Conservation (phyloP, 2,888 invertebrate genomes). For the Machimus rusticus region DNA sequence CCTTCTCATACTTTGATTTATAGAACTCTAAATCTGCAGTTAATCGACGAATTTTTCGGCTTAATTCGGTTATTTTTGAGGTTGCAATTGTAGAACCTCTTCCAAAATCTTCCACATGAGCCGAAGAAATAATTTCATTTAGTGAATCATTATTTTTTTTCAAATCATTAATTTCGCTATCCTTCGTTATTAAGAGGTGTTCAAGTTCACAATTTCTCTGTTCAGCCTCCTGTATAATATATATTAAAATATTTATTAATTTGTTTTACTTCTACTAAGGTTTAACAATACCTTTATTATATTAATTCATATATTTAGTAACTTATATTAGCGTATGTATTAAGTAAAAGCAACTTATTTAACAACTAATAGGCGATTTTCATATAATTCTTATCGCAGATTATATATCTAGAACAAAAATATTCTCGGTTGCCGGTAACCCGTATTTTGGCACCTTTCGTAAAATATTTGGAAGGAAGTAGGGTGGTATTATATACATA, state of each 20-base stretch:
- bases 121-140: constrained; percentile 57
- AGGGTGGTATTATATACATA: too few species aligned
- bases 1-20: constrained; percentile 54
- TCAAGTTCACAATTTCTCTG: neutral
- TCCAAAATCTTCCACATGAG: constrained; percentile 57
- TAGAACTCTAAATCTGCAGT: constrained; percentile 55
- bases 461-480: too few species aligned
- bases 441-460: too few species aligned
- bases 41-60: constrained; percentile 58
- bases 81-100: constrained; percentile 38
- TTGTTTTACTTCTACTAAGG: neutral
- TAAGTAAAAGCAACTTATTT: too few species aligned
- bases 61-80: constrained; percentile 58
- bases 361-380: too few species aligned
- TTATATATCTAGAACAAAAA: too few species aligned
- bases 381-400: too few species aligned
- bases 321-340: too few species aligned
- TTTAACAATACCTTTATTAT: too few species aligned
- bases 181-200: neutral
- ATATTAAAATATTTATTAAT: neutral
- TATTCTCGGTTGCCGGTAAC: too few species aligned
- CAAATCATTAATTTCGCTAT: constrained; percentile 54
- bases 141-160: constrained; percentile 56
- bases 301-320: too few species aligned
- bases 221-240: neutral